Percentiles rank a stretch among this genome's conserved stretches.
Conservation (phyloP, 2,888 invertebrate genomes). For the Nasonia oneida region DNA sequence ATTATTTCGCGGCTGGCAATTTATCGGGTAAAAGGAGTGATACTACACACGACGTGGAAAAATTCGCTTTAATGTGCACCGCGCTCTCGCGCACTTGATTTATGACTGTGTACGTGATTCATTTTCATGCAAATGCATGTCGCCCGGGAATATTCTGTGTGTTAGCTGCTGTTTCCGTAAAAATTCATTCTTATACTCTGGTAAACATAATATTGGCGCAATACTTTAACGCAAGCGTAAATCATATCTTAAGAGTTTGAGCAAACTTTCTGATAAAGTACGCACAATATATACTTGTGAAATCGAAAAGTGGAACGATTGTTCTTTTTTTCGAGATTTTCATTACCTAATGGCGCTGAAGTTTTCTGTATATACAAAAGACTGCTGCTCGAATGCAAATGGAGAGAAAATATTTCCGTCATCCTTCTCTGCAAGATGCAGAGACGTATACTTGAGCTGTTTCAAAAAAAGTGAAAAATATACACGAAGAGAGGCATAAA, state of each 20-base stretch:
- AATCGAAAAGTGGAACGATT: background rate
- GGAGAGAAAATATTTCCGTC: background rate
- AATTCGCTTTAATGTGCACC: background rate
- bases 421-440: background rate
- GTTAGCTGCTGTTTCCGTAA: background rate
- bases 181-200: background rate
- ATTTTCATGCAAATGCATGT: background rate
- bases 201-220: background rate
- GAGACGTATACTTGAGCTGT: background rate
- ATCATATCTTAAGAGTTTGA: background rate
- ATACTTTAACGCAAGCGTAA: background rate
- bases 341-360: background rate
- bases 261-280: background rate
- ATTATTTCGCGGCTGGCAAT: background rate
- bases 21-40: constrained; percentile 3
- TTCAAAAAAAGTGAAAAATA: background rate
- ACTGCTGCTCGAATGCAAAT: background rate
- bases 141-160: background rate
- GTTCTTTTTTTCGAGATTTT: background rate
- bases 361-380: background rate
- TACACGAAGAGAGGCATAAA: background rate
- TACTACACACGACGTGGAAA: background rate
- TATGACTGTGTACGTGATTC: background rate
- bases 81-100: background rate
- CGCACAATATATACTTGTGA: background rate